Evolutionary conservation across 2,888 invertebrate genomes (phyloP), one percentile per base, ranked within the genome.

Genomic region (Leptinotarsa rubiginosa): DNA sequence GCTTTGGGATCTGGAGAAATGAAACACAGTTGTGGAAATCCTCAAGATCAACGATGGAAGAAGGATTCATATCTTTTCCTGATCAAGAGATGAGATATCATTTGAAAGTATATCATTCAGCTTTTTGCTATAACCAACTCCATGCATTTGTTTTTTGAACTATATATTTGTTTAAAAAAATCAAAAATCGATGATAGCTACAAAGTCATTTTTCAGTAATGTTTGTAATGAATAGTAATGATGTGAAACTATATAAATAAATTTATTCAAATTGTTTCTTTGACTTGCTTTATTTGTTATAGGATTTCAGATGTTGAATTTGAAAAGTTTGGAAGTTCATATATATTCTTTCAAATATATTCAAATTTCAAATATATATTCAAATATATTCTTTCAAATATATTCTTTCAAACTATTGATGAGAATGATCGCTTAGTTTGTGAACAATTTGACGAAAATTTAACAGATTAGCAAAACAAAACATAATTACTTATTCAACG

Each of bases 111-210:
- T 56, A 62, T 62, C 62, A 62, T 13, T 62, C 41, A 41, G 62
- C 41, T 62, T 62, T 10, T 62, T 62, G 62, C 62, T 62, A 41
- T 62, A 62, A 31, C 62, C 41, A 56, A 62, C 62, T 56, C 31
- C 15, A 62, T n/a, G 62, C 62, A 62, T 62, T 41, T 62, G 62
- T 62, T 62, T 62, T 62, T 41, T 25, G 41, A 41, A 31, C 41
- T n/a, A 56, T 62, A 31, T 41, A 25, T 62, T 25, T 16, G 12
- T 62, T 41, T 56, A 20, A 56, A n/a, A 18, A n/a, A 16, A 31
- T 62, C 18, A 31, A 62, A 62, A 31, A 62, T n/a, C 16, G 10
- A 31, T 10, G 41, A 18, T n/a, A n/a, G 62, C 31, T 16, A 41
- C 10, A 31, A n/a, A 31, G 41, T 62, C 25, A 31, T 62, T n/a